These are phyloP conservation scores for Channa striata DNA, from an alignment of 2,797 vertebrate species.

Conservation along the genomic window DNA sequence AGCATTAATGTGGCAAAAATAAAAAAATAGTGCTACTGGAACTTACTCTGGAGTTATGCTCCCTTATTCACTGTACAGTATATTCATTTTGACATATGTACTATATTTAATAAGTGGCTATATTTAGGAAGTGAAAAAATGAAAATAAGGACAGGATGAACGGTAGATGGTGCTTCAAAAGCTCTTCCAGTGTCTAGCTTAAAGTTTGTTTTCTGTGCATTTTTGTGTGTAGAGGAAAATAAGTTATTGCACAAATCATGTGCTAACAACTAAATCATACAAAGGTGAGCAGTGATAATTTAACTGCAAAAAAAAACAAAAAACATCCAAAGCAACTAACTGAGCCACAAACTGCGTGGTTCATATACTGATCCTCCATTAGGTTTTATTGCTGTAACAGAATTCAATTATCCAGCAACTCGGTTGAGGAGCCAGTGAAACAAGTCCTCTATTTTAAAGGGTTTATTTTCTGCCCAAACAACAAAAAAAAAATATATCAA, in stretches of 20 bases:
- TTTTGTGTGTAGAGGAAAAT: too few species aligned
- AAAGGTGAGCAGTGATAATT: neutral
- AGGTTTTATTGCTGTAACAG: constrained; percentile 12
- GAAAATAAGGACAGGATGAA: too few species aligned
- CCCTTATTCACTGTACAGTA: too few species aligned
- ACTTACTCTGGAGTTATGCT: too few species aligned
- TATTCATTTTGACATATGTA: too few species aligned
- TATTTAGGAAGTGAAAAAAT: too few species aligned
- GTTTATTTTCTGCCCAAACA: constrained; percentile 34
- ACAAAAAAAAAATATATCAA: constrained; percentile 1
- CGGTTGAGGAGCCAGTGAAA: constrained; percentile 17
- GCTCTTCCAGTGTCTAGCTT: too few species aligned
- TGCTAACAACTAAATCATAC: neutral
- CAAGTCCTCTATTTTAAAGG: constrained; percentile 5
- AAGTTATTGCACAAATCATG: neutral
- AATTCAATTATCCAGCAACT: constrained; percentile 10
- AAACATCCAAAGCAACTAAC: neutral
- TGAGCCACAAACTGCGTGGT: neutral
- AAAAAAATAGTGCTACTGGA: too few species aligned
- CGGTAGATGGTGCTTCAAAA: too few species aligned
- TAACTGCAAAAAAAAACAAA: neutral
- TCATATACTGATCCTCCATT: neutral
- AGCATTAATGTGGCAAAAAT: too few species aligned
- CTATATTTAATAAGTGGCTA: too few species aligned
- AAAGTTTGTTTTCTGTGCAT: too few species aligned